These are phyloP conservation scores for Oophaga pumilio DNA, from an alignment of 2,113 vertebrate genomes.

Conservation along the genomic window DNA sequence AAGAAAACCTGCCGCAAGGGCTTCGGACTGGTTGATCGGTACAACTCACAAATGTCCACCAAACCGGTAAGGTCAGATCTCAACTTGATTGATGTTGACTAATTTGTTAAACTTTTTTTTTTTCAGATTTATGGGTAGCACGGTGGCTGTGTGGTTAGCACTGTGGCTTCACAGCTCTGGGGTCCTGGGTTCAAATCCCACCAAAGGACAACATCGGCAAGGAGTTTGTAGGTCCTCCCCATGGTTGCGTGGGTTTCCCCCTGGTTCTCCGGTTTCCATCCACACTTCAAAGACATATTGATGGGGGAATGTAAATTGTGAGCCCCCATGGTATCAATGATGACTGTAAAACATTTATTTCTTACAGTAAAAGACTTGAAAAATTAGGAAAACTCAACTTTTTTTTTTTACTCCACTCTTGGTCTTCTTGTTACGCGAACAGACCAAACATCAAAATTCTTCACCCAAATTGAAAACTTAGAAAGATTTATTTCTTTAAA, in stretches of 20 bases:
- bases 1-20: background rate
- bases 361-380: background rate
- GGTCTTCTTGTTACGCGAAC: conserved; percentile 70
- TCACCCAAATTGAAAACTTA: conserved; percentile 41
- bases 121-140: no score
- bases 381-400: background rate
- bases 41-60: background rate
- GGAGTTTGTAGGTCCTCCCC: no score
- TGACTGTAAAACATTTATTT: no score
- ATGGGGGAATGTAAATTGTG: no score
- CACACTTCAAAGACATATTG: no score
- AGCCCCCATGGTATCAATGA: no score
- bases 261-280: no score
- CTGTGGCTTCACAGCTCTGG: no score
- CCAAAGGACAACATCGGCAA: no score
- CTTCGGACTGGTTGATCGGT: background rate
- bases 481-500: conserved; percentile 3
- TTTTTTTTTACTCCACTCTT: background rate
- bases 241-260: no score
- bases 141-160: no score
- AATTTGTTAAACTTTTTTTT: background rate
- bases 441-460: conserved; percentile 71
- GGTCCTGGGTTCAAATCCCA: no score
- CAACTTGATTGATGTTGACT: background rate
- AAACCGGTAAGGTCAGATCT: background rate